Evolutionary conservation across 2,888 invertebrate species (phyloP).

Genomic region (Mellilla xanthometata): DNA sequence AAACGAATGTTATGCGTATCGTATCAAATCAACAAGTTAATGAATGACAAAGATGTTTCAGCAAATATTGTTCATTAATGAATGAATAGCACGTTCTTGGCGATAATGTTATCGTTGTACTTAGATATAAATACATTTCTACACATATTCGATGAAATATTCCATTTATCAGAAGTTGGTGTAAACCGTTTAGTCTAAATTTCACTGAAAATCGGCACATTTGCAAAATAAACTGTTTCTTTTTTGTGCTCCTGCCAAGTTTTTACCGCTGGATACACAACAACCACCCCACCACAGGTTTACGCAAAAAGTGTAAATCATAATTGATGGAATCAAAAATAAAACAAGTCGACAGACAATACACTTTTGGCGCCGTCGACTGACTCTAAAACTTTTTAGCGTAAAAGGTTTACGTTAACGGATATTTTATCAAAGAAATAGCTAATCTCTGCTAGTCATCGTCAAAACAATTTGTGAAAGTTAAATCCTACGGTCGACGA

Average conservation of each 20-base stretch:
- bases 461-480: constrained; percentile 4
- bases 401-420: constrained; percentile 11
- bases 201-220: constrained; percentile 1
- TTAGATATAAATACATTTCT: no score
- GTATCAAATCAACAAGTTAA: constrained; percentile 1
- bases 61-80: no score
- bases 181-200: constrained; percentile 5
- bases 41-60: no score
- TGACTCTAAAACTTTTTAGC: constrained; percentile 8
- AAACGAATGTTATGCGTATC: background rate
- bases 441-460: constrained; percentile 11
- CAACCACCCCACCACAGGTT: background rate
- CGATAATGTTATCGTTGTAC: constrained; percentile 12
- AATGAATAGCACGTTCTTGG: no score
- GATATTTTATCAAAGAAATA: constrained; percentile 10
- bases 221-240: background rate
- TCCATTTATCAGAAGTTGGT: constrained; percentile 7
- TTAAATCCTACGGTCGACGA: no score
- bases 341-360: constrained; percentile 9
- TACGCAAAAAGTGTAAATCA: constrained; percentile 14
- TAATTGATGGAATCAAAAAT: constrained; percentile 12
- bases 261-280: constrained; percentile 4
- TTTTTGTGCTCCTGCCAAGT: constrained; percentile 17
- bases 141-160: background rate
- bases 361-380: constrained; percentile 1